Base-by-base conservation (phyloP, 2,113 vertebrate genomes). In the Sebastes fasciatus region DNA sequence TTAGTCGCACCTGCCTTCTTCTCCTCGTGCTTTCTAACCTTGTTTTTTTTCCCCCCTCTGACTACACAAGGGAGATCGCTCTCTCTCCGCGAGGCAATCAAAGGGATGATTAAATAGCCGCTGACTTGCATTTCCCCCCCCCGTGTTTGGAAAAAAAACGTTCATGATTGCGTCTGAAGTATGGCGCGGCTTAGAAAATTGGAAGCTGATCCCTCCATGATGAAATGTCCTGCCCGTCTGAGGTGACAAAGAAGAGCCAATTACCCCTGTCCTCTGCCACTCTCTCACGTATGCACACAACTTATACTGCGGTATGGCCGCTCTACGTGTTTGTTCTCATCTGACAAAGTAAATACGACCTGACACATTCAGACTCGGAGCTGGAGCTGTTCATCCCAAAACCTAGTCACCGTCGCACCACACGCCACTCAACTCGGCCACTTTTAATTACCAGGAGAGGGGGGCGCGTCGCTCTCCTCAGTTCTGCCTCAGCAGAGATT, bases 381-480 rank as follows among this genome's bases (percentile, higher is more conserved):
- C 69, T 84, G 84, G 48, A 88, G 74, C 85, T 84, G 85, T 80
- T 91, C 83, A 82, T 92, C 87, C 86, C 77, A 80, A 92, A 92
- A 89, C 82, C 86, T 73, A 92, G 90, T 88, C 83, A 80, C 85
- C 75, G 66, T 84, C 54, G 65, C 90, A 80, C 76, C 88, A 55
- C 79, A 86, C 64, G 84, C 86, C 93, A 82, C 89, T 93, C 93
- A 92, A 89, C 87, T 90, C 79, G 89, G 90, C 86, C 92, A 92
- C 86, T 91, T 95, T 95, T 96, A 96, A 96, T 96, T 96, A 95
- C 93, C 92, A 86, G 89, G 91, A 94, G 93, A 89, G 89, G 86
- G 87, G 17, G 91, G 91, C 48, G 87, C 84, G 48, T 82, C 64
- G 67, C 76, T 84, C 88, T 88, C 86, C 82, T 92, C 89, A 89